Percentiles rank a stretch among this genome's conserved stretches.
Evolutionary conservation across 2,113 vertebrate genomes (phyloP).

Genomic region (Myodes glareolus): DNA sequence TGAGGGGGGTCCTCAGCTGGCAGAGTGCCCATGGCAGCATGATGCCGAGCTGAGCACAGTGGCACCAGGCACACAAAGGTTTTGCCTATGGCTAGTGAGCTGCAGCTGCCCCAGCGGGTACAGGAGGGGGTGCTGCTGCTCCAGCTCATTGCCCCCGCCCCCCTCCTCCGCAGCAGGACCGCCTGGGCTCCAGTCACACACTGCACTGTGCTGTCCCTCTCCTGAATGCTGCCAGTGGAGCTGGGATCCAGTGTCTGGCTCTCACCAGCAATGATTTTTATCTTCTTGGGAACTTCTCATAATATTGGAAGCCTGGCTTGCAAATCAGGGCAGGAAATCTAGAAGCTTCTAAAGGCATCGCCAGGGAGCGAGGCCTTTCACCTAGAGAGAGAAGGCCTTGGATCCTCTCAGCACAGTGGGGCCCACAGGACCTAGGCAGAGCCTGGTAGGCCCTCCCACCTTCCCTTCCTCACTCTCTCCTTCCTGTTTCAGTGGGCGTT

Average conservation of each 20-base stretch:
- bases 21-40: not conserved
- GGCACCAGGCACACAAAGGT: not conserved
- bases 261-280: not conserved
- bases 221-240: rapidly evolving
- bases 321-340: not conserved
- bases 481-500: not conserved
- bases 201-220: not conserved
- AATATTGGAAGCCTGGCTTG: not conserved
- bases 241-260: not conserved
- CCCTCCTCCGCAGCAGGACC: rapidly evolving
- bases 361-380: not conserved
- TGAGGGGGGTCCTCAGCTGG: not conserved
- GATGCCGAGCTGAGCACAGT: not conserved
- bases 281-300: not conserved
- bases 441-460: not conserved
- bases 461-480: not conserved
- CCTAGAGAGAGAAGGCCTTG: not conserved
- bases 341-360: not conserved
- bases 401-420: not conserved
- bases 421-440: not conserved
- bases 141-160: rapidly evolving
- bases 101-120: not conserved
- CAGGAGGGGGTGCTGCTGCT: not conserved
- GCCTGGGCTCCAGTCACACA: not conserved
- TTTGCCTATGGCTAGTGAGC: not conserved